A percentile compares a stretch with the other conserved stretches of the same genome.
phyloP scores from a whole-genome alignment of 92 coral and sea anemone genomes.

The Umimayanthus kanabou region DNA sequence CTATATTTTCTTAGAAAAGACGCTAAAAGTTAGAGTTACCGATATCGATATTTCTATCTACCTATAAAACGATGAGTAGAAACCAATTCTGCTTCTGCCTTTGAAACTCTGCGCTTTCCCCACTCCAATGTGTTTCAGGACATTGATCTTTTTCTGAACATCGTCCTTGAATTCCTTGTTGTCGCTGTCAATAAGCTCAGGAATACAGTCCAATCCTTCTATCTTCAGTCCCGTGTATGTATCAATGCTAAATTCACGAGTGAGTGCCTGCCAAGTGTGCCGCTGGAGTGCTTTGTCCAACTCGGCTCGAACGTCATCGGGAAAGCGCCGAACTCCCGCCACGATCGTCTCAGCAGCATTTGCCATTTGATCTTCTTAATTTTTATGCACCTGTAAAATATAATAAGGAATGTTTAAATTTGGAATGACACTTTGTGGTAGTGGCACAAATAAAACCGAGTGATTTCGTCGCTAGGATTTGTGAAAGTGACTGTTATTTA shows the following conservation, averaged over 20 bases:
- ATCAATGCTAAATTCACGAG: constrained; percentile 49
- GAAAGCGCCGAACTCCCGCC: constrained; percentile 40
- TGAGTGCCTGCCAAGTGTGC: constrained; percentile 44
- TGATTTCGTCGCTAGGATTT: too few relatives aligned
- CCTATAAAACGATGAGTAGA: constrained; percentile 49
- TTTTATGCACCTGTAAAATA: too few relatives aligned
- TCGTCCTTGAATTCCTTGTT: constrained; percentile 27
- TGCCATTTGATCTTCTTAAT: neutral
- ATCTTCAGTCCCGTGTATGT: constrained; percentile 32
- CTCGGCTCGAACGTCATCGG: constrained; percentile 44
- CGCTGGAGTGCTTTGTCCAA: constrained; percentile 33
- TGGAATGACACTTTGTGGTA: neutral
- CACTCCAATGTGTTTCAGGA: neutral
- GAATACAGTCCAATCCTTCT: constrained; percentile 36
- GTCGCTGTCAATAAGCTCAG: constrained; percentile 34
- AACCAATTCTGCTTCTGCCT: constrained; percentile 48
- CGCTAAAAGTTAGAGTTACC: too few relatives aligned
- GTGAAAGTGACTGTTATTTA: too few relatives aligned
- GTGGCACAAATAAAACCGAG: too few relatives aligned
- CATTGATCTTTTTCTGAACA: constrained; percentile 13
- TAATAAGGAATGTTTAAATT: neutral
- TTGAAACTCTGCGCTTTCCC: constrained; percentile 48
- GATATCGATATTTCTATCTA: neutral
- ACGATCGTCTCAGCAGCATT: neutral
- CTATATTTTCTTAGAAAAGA: too few relatives aligned